These are phyloP conservation scores for Solenopsis fugax DNA, from an alignment of 1,140 invertebrate species.

Conservation along the genomic window DNA sequence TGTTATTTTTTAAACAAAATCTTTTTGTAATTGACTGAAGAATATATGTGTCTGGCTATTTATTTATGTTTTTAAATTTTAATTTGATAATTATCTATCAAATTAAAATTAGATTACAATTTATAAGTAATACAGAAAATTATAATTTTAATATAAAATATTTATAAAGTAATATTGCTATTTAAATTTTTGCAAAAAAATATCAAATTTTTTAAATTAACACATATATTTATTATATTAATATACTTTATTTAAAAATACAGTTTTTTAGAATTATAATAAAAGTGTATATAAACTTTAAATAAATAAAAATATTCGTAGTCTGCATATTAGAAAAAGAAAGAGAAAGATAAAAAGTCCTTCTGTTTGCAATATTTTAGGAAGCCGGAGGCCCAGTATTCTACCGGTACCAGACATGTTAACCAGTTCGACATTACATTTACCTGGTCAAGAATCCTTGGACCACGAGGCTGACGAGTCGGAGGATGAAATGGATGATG, in stretches of 20 bases:
- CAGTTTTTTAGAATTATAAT: neutral
- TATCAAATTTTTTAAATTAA: neutral
- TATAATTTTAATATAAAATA: conserved; percentile 4
- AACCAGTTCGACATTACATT: conserved; percentile 92
- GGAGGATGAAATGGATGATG: conserved; percentile 95
- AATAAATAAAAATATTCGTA: neutral
- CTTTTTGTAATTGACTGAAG: neutral
- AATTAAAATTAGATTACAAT: neutral
- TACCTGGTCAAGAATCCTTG: conserved; percentile 90
- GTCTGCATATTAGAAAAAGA: neutral
- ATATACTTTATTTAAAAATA: too few relatives aligned
- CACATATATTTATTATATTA: neutral
- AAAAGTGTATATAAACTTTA: neutral
- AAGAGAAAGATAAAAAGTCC: neutral
- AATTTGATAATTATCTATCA: neutral
- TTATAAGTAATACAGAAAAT: neutral
- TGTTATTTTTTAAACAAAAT: neutral
- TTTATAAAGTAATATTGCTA: neutral
- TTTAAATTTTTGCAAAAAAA: neutral
- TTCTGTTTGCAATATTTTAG: conserved; percentile 82
- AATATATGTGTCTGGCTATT: neutral
- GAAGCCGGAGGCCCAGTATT: conserved; percentile 94
- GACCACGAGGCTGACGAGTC: conserved; percentile 93
- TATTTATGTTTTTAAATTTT: neutral
- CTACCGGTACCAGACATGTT: conserved; percentile 96